A percentile compares a stretch with the other conserved stretches of the same genome.
Evolutionary conservation across 1,140 invertebrate species (phyloP).

Genomic region (Achatina immaculata): DNA sequence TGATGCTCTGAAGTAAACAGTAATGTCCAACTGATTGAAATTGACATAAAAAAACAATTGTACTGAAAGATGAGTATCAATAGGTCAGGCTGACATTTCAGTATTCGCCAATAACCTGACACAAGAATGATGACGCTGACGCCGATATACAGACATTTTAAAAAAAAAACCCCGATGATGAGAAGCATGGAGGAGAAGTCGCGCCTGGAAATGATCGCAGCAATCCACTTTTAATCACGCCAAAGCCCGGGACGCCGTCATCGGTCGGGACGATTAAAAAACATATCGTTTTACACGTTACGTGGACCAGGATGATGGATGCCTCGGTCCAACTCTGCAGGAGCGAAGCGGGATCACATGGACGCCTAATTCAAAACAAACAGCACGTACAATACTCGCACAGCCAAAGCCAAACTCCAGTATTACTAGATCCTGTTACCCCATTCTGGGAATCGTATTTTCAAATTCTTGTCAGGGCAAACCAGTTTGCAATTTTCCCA

Average conservation of each 20-base stretch:
- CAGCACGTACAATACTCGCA: conserved; percentile 6
- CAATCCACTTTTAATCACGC: neutral
- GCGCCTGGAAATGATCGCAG: neutral
- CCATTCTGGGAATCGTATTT: neutral
- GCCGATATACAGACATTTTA: too few species aligned
- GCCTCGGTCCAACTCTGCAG: neutral
- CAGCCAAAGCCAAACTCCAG: neutral
- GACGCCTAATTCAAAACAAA: conserved; percentile 1
- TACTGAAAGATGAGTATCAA: too few species aligned
- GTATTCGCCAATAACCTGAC: too few species aligned
- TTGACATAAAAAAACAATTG: too few species aligned
- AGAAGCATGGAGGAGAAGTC: neutral
- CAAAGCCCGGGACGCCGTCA: neutral
- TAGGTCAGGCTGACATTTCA: too few species aligned
- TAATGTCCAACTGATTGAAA: too few species aligned
- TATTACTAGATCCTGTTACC: neutral
- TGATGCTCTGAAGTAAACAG: too few species aligned
- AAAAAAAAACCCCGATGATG: neutral
- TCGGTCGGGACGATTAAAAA: neutral
- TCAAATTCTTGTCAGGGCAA: neutral
- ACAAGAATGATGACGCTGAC: too few species aligned
- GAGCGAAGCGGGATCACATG: neutral
- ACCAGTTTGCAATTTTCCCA: neutral
- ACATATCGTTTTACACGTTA: neutral
- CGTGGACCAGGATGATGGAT: neutral